Conservation (phyloP, 1,140 invertebrate species). For the Zaprionus tsacasi region DNA sequence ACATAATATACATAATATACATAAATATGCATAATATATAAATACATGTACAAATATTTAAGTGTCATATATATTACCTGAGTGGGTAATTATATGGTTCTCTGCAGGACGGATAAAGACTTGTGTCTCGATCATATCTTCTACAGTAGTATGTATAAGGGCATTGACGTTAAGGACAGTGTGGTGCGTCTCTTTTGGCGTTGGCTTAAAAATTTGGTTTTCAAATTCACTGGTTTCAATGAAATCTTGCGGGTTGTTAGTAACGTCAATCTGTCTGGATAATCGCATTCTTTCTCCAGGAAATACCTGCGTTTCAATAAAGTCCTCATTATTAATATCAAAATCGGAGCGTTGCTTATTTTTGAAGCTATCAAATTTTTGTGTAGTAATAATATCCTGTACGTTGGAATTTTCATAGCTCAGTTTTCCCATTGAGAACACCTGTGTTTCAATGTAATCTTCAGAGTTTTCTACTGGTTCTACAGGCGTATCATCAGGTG, state of each 20-base stretch:
- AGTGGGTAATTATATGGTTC: background rate
- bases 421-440: background rate
- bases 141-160: background rate
- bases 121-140: conserved; percentile 33
- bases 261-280: background rate
- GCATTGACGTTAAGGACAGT: conserved; percentile 1
- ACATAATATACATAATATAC: no score
- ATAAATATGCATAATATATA: no score
- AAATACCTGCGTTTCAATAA: conserved; percentile 52
- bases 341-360: background rate
- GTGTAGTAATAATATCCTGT: conserved; percentile 16
- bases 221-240: conserved; percentile 24
- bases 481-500: conserved; percentile 33
- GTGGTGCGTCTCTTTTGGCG: background rate
- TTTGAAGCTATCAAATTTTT: background rate
- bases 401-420: background rate
- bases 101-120: conserved; percentile 8
- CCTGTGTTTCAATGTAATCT: conserved; percentile 19
- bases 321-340: conserved; percentile 20
- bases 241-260: conserved; percentile 18
- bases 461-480: conserved; percentile 4
- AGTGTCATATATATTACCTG: background rate
- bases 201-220: background rate
- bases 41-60: no score
- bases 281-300: background rate